These are phyloP conservation scores for Coremacera marginata DNA, from an alignment of 2,888 invertebrate species.

Conservation along the genomic window DNA sequence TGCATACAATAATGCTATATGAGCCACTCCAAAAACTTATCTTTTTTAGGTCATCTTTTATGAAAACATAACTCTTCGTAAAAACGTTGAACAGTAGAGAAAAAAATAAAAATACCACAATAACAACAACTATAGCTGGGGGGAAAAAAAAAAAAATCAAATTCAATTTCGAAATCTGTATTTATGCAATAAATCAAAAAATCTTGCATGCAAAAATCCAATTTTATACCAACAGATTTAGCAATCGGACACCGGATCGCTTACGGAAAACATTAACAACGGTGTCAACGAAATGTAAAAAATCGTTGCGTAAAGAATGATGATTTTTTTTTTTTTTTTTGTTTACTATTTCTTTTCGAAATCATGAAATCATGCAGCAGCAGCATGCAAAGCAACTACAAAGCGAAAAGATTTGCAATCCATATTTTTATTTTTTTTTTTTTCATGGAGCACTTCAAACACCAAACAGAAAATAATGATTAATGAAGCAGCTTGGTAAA, in stretches of 20 bases:
- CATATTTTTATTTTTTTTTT: background rate
- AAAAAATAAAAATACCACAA: too few species aligned
- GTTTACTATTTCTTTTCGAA: too few species aligned
- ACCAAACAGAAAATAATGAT: constrained; percentile 11
- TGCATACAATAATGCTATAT: too few species aligned
- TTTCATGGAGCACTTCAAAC: background rate
- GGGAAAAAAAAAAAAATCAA: too few species aligned
- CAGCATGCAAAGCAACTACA: background rate
- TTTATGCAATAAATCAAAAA: background rate
- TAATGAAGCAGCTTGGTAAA: constrained; percentile 16
- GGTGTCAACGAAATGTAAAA: background rate
- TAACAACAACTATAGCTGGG: too few species aligned
- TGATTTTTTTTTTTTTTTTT: background rate
- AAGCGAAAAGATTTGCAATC: constrained; percentile 5
- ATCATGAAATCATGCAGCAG: background rate
- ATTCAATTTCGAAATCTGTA: background rate
- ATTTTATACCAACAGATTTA: constrained; percentile 2
- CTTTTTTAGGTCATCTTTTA: too few species aligned
- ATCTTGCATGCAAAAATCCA: constrained; percentile 15
- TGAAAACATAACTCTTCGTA: too few species aligned
- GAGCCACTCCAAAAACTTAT: too few species aligned
- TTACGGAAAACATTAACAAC: constrained; percentile 18
- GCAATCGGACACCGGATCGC: constrained; percentile 8
- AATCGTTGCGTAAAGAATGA: background rate
- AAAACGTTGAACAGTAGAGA: too few species aligned